phyloP scores from a whole-genome alignment of 2,113 vertebrate genomes.

The Pagrus major region DNA sequence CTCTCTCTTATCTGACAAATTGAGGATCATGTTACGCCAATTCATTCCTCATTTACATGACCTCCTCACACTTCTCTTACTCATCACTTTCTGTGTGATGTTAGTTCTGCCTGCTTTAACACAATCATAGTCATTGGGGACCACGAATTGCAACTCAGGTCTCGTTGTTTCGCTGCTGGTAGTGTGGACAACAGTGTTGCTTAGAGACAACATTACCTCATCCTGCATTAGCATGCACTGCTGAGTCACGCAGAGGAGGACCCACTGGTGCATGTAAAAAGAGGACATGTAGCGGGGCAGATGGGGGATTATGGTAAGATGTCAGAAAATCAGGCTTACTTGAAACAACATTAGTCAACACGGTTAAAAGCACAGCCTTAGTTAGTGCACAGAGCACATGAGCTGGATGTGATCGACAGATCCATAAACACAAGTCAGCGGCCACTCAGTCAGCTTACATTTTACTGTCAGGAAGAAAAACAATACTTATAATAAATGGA shows the following conservation, averaged over 20 bases:
- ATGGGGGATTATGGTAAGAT: conserved; percentile 61
- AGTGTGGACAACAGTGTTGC: conserved; percentile 61
- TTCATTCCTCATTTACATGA: conserved; percentile 17
- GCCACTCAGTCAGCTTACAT: background rate
- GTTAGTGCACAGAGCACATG: conserved; percentile 2
- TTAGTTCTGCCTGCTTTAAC: conserved; percentile 2
- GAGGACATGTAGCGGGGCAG: conserved; percentile 63
- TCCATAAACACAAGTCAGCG: background rate
- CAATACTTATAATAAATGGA: background rate
- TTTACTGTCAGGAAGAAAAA: background rate
- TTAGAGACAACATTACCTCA: conserved; percentile 71
- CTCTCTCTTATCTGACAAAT: conserved; percentile 1
- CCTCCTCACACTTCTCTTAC: background rate
- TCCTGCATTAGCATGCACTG: conserved; percentile 69
- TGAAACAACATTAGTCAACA: conserved; percentile 51
- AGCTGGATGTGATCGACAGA: background rate
- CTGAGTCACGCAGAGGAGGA: conserved; percentile 71
- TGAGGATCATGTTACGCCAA: background rate
- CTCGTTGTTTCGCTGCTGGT: conserved; percentile 34
- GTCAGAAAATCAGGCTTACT: conserved; percentile 51
- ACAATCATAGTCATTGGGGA: conserved; percentile 21
- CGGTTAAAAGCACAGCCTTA: conserved; percentile 36
- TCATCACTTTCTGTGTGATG: conserved; percentile 21
- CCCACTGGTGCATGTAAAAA: conserved; percentile 59
- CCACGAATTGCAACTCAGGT: conserved; percentile 8